A percentile compares a stretch with the other conserved stretches of the same genome.
Evolutionary conservation across 1,140 invertebrate genomes (phyloP).

Genomic region (Drosophila nasuta): DNA sequence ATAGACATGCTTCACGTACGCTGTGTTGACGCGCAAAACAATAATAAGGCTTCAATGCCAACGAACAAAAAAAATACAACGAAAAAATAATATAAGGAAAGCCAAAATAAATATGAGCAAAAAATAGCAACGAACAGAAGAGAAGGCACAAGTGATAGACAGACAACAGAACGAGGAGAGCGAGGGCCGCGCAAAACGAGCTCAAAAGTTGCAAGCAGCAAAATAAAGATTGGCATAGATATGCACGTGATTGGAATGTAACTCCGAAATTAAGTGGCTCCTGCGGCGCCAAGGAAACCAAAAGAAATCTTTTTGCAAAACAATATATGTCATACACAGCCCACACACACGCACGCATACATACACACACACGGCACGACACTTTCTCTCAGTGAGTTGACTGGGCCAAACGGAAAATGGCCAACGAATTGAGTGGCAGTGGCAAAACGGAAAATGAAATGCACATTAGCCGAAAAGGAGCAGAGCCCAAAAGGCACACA

Average conservation of each 20-base stretch:
- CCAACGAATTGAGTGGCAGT: conserved; percentile 70
- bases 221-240: conserved; percentile 78
- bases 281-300: conserved; percentile 54
- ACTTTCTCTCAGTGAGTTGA: not conserved
- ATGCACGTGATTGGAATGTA: conserved; percentile 82
- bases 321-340: conserved; percentile 78
- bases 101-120: conserved; percentile 17
- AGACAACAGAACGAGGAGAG: not conserved
- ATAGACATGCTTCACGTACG: conserved; percentile 50
- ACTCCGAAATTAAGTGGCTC: conserved; percentile 76
- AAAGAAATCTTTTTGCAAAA: conserved; percentile 63
- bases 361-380: not conserved
- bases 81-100: conserved; percentile 21
- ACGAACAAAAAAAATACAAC: not conserved
- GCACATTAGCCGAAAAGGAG: conserved; percentile 67
- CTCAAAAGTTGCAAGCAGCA: conserved; percentile 67
- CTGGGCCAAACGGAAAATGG: conserved; percentile 61
- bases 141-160: conserved; percentile 12
- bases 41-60: conserved; percentile 47
- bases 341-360: conserved; percentile 10
- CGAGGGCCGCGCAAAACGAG: conserved; percentile 21
- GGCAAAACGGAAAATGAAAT: conserved; percentile 80
- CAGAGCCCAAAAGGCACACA: conserved; percentile 34
- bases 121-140: conserved; percentile 5
- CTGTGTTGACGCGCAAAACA: conserved; percentile 52